Evolutionary conservation across 2,113 vertebrate genomes (phyloP).

Genomic region (Eclectus roratus): DNA sequence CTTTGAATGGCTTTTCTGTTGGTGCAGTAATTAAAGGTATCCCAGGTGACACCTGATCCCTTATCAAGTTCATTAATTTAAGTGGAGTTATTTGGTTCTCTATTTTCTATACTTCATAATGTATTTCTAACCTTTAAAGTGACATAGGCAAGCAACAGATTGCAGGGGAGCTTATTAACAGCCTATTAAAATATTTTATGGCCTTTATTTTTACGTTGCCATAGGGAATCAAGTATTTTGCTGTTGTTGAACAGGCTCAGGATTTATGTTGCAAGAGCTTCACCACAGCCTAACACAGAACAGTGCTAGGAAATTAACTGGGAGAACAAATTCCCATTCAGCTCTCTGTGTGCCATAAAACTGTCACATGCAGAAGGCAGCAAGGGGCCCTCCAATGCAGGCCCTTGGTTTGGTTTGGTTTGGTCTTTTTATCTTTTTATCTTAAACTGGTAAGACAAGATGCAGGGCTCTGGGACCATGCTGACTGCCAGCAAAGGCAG

Average conservation of each 20-base stretch:
- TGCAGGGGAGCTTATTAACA: slow-evolving; percentile 53
- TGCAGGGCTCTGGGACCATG: not conserved
- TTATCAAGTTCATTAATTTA: slow-evolving; percentile 69
- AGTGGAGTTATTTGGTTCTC: slow-evolving; percentile 54
- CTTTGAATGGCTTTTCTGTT: slow-evolving; percentile 66
- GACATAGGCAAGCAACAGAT: slow-evolving; percentile 62
- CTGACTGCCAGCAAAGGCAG: not conserved
- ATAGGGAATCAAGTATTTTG: slow-evolving; percentile 56
- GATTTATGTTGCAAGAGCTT: slow-evolving; percentile 60
- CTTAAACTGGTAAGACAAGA: not conserved
- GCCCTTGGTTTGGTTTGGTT: not conserved
- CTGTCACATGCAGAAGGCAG: not conserved
- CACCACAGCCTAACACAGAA: not conserved
- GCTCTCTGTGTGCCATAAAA: not conserved
- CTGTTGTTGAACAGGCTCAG: slow-evolving; percentile 18
- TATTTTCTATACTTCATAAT: slow-evolving; percentile 56
- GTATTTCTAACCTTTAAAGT: slow-evolving; percentile 67
- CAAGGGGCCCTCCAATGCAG: not conserved
- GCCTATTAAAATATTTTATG: slow-evolving; percentile 68
- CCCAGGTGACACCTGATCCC: slow-evolving; percentile 58
- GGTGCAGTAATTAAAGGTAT: slow-evolving; percentile 64
- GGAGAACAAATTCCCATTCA: slow-evolving; percentile 58
- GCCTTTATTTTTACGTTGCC: slow-evolving; percentile 46
- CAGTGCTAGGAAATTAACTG: slow-evolving; percentile 24
- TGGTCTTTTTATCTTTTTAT: no score